These are phyloP conservation scores for Stenichneumon culpator DNA, from an alignment of 2,888 invertebrate genomes.

Conservation along the genomic window DNA sequence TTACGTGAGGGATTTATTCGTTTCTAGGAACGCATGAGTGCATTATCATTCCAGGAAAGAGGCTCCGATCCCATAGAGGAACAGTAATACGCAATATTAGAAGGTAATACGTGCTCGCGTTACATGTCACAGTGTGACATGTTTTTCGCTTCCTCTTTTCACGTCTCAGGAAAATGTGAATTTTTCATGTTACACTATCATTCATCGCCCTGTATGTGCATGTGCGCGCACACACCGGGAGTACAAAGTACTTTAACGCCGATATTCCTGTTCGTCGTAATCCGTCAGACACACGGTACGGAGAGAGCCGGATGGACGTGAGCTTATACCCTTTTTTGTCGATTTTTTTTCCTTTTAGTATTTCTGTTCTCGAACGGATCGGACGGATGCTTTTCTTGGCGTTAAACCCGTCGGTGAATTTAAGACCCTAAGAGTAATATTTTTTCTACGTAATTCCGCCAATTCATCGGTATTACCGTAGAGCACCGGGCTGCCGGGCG, in stretches of 20 bases:
- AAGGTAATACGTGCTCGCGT: slow-evolving; percentile 46
- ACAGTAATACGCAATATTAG: slow-evolving; percentile 41
- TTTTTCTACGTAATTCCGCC: slow-evolving; percentile 22
- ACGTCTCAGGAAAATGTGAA: slow-evolving; percentile 10
- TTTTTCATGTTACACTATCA: slow-evolving; percentile 13
- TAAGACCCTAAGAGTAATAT: slow-evolving; percentile 39
- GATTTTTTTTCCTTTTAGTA: background rate
- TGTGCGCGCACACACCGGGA: background rate
- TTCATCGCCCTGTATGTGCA: slow-evolving; percentile 7
- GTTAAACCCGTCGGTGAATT: slow-evolving; percentile 11
- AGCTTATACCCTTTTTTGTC: background rate
- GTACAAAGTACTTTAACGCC: slow-evolving; percentile 3
- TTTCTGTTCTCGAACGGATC: slow-evolving; percentile 9
- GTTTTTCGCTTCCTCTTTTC: slow-evolving; percentile 8
- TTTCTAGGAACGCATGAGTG: background rate
- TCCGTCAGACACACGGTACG: slow-evolving; percentile 22
- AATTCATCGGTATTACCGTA: slow-evolving; percentile 36
- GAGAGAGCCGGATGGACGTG: background rate
- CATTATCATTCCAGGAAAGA: slow-evolving; percentile 22
- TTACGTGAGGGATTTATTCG: background rate
- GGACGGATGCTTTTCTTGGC: background rate
- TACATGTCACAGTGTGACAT: slow-evolving; percentile 33
- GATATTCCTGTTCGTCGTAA: slow-evolving; percentile 22
- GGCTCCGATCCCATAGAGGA: slow-evolving; percentile 5
- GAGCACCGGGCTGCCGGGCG: background rate